A percentile compares a stretch with the other conserved stretches of the same genome.
phyloP scores from a whole-genome alignment of 2,113 vertebrate species.

The Leuciscus idus region DNA sequence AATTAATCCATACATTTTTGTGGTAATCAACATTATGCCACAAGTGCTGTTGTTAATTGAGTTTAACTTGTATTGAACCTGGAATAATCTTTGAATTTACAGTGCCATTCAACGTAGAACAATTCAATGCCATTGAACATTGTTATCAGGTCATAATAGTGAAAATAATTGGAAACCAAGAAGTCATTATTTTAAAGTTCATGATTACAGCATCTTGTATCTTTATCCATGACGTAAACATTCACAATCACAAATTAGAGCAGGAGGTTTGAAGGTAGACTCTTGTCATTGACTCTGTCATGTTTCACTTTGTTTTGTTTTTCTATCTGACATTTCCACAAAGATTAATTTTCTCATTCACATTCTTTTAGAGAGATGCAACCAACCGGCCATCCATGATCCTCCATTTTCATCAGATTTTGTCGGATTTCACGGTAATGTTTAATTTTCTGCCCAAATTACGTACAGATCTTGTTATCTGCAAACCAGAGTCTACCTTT shows the following conservation, averaged over 20 bases:
- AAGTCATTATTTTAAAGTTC: not conserved
- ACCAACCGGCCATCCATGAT: constrained; percentile 33
- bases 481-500: constrained; percentile 25
- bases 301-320: constrained; percentile 38
- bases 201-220: not conserved
- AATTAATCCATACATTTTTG: not conserved
- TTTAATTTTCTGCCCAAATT: constrained; percentile 28
- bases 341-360: constrained; percentile 44
- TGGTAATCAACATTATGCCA: not conserved
- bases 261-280: constrained; percentile 2
- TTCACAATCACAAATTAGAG: constrained; percentile 24
- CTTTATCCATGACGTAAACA: not conserved
- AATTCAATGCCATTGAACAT: not conserved
- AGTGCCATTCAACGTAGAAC: no score
- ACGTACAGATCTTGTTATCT: constrained; percentile 15
- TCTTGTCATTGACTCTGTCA: constrained; percentile 22
- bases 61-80: not conserved
- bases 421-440: constrained; percentile 48
- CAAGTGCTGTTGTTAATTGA: not conserved
- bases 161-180: not conserved
- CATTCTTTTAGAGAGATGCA: constrained; percentile 29
- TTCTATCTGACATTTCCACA: constrained; percentile 36
- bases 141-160: not conserved
- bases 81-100: not conserved
- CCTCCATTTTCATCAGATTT: constrained; percentile 46